Percentiles rank a stretch among this genome's conserved stretches.
These are phyloP conservation scores for Vidua macroura DNA, from an alignment of 2,113 vertebrate genomes.

Conservation along the genomic window DNA sequence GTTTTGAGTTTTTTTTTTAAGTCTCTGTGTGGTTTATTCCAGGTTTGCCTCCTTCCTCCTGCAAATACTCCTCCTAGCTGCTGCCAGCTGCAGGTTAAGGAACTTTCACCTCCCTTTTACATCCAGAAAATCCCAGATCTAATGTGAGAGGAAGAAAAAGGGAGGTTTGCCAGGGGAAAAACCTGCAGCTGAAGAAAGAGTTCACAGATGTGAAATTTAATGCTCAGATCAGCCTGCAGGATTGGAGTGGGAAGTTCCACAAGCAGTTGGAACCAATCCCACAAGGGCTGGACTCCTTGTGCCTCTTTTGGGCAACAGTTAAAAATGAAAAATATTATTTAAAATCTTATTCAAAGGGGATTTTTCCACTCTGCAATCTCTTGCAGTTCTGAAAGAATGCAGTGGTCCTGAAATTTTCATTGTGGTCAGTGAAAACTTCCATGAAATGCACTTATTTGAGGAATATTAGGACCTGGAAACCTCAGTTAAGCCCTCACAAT, in stretches of 20 bases:
- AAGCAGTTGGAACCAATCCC: background rate
- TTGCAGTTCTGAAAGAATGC: background rate
- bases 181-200: background rate
- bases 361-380: background rate
- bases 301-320: background rate
- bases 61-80: background rate
- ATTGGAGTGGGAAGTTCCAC: background rate
- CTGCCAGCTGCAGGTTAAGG: background rate
- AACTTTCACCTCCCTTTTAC: background rate
- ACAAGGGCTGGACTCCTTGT: background rate
- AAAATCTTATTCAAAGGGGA: background rate
- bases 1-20: background rate
- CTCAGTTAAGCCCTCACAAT: background rate
- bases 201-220: background rate
- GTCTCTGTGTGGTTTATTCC: background rate
- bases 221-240: background rate
- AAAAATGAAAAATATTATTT: background rate
- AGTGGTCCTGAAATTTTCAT: accelerated
- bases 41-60: background rate
- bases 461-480: background rate
- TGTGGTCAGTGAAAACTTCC: background rate
- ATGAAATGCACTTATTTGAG: background rate
- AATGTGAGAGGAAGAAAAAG: background rate
- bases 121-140: background rate
- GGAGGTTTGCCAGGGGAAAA: background rate